Base-by-base conservation (phyloP, 1,140 invertebrate genomes). In the Panonychus citri region DNA sequence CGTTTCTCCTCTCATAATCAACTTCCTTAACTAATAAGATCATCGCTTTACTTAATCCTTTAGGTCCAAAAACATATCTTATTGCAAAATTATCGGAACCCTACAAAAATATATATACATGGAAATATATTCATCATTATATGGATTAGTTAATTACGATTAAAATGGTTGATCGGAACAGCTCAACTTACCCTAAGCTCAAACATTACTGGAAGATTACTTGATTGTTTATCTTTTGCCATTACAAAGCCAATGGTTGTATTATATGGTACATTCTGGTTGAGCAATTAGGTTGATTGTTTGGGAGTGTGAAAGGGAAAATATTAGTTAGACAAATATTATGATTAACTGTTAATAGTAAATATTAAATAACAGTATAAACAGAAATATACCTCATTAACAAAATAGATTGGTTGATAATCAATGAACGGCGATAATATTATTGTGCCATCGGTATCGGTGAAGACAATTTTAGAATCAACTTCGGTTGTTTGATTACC, bases 1-100 rank as follows among this genome's bases (percentile, higher is more conserved):
- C 81, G 50, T 82, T 81, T 69, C 82, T 80, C 27, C 76, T 81
- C 64, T 88, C 85, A 64, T 85, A 88, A 70, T 88, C 85, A 54
- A 88, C 68, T 60, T 78, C 75, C 24, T 79, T 79, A 28, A 79
- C 73, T 19, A 86, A 68, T 56, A 79, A 77, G 64, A 86, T 79
- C 2, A 80, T 78, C 40, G 80, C 82, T 66, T 81, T 78, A 25
- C 80, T 82, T 48, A 76, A 77, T 65, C 81, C 78, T 8, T 75
- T 73, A 25, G 78, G 77, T 43, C 81, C 77, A 60, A 83, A 77
- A 59, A 78, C 76, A 64, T 85, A 82, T 55, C 78, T 73, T 59
- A 85, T 80, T 51, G 79, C 80, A 68, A 84, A 85, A 46, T 72
- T 67, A 61, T 73, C 68, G 19, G 77, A 73, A 17, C 79, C 79